Evolutionary conservation across 2,888 invertebrate species (phyloP).

Genomic region (Amphipyra tragopoginis): DNA sequence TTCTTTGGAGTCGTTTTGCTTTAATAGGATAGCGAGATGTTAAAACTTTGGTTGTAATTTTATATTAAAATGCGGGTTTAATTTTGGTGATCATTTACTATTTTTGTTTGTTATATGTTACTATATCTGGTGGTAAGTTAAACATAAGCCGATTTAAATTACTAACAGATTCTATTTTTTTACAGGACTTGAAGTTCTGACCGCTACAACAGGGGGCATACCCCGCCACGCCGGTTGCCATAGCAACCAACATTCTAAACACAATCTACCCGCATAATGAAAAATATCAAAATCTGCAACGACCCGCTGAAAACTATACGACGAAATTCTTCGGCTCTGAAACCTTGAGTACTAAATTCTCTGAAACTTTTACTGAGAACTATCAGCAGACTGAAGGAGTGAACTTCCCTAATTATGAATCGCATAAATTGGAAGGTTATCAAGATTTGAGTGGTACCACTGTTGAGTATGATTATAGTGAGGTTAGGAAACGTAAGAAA

Average conservation of each 20-base stretch:
- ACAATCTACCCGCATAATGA: constrained; percentile 81
- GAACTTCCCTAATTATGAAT: constrained; percentile 79
- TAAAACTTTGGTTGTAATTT: no score
- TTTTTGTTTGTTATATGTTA: no score
- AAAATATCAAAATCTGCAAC: constrained; percentile 79
- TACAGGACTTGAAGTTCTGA: constrained; percentile 91
- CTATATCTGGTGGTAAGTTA: no score
- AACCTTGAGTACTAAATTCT: constrained; percentile 76
- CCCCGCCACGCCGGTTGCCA: constrained; percentile 79
- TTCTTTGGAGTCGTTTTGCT: no score
- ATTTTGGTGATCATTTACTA: no score
- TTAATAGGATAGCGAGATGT: no score
- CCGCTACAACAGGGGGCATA: constrained; percentile 84
- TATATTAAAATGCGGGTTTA: no score
- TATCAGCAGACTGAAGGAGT: constrained; percentile 81
- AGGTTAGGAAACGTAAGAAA: constrained; percentile 71
- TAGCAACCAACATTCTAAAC: constrained; percentile 83
- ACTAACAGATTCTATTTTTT: constrained; percentile 22
- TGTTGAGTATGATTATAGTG: constrained; percentile 71
- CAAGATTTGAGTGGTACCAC: constrained; percentile 81
- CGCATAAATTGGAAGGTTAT: constrained; percentile 74
- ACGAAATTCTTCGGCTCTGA: constrained; percentile 84
- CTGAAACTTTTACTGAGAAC: constrained; percentile 79
- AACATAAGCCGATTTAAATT: no score
- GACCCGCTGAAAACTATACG: constrained; percentile 64